Percentiles rank a stretch among this genome's conserved stretches.
These are phyloP conservation scores for Phymatocera aterrima DNA, from an alignment of 2,888 invertebrate species.

Conservation along the genomic window DNA sequence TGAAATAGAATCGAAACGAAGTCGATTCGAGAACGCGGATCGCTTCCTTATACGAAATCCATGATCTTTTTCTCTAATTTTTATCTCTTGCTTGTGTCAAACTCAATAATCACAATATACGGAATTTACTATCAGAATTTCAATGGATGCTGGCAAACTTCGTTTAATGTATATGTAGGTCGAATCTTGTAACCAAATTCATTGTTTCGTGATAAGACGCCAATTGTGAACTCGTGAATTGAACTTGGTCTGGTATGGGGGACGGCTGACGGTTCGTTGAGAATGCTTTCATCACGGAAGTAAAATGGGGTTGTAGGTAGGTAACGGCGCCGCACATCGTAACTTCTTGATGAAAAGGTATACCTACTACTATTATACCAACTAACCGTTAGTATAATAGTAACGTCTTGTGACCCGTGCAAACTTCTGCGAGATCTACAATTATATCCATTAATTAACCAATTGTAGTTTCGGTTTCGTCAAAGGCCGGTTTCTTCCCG, in stretches of 20 bases:
- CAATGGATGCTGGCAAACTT: neutral
- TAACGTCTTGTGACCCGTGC: slow-evolving; percentile 40
- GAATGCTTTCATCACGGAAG: slow-evolving; percentile 8
- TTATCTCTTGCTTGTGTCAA: too few relatives aligned
- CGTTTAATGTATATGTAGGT: neutral
- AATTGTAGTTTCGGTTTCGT: slow-evolving; percentile 44
- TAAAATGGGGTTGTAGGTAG: neutral
- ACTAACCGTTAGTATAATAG: neutral
- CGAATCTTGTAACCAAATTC: neutral
- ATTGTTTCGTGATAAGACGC: neutral
- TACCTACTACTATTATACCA: neutral
- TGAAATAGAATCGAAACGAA: too few relatives aligned
- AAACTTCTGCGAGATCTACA: slow-evolving; percentile 38
- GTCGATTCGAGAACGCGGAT: too few relatives aligned
- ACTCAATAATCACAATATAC: too few relatives aligned
- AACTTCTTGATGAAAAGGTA: slow-evolving; percentile 26
- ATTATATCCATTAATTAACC: slow-evolving; percentile 51
- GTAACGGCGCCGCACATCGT: slow-evolving; percentile 2
- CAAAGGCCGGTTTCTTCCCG: slow-evolving; percentile 47
- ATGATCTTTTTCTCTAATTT: too few relatives aligned
- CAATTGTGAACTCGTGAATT: neutral
- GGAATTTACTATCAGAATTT: too few relatives aligned
- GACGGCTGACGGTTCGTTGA: neutral
- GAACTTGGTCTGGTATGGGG: neutral
- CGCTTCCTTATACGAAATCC: too few relatives aligned